Evolutionary conservation across 2,888 invertebrate species (phyloP), one percentile per base, ranked within the genome.

Genomic region (Hedychridium roseum): DNA sequence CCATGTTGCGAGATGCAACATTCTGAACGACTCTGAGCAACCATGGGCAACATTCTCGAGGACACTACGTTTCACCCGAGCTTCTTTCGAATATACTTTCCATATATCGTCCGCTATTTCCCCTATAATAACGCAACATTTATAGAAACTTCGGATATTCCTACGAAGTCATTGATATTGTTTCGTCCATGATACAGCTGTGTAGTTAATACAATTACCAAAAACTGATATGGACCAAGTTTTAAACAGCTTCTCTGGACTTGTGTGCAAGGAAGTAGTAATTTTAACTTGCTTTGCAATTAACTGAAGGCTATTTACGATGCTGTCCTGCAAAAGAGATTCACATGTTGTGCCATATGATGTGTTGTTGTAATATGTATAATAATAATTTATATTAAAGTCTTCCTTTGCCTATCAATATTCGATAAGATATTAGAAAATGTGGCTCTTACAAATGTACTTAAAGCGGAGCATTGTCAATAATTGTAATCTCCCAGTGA

Each of bases 1-100:
- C 82, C 82, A 82, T 2, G 75, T 63, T 4, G 79, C 73, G 2
- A 77, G 64, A 54, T 79, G 76, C 43, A 80, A 71, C 78, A 80
- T 80, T 55, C 79, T 68, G 43, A 54, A 62, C 32, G 75, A 64
- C 35, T 79, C 74, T 9, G 65, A 66, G 37, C 50, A 43, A 52
- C 68, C 64, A 57, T 81, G 80, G 2, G 80, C 80, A 7, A 80
- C 58, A 55, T 79, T 78, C 57, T 79, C 74, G 11, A 72, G 57
- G 40, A 82, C 55, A 44, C 64, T 58, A 26, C 68, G 64, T 55
- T 80, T 80, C n/a, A 79, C 51, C 38, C 55, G 49, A 14, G 71
- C 59, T 48, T 82, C 82, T n/a, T 71, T 54, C 36, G 50, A 46
- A 57, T 80, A 80, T 43, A 72, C 71, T 21, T 61, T 44, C 30